Conservation (phyloP, 2,888 invertebrate genomes). For the Empis livida region DNA sequence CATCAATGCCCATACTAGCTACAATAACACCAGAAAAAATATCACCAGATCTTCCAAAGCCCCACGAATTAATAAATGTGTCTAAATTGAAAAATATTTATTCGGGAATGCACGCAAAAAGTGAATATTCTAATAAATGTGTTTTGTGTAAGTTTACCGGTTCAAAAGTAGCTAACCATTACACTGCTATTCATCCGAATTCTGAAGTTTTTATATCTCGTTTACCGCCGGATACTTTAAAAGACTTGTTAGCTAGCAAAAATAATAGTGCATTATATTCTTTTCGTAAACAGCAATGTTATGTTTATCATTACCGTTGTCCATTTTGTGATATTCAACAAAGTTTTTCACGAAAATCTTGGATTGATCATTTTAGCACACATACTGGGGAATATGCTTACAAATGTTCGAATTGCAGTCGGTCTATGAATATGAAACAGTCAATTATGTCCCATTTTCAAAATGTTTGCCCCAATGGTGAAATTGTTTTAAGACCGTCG, state of each 20-base stretch:
- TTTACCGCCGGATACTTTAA: conserved; percentile 19
- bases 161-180: conserved; percentile 27
- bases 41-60: neutral
- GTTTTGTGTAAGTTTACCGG: conserved; percentile 19
- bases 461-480: conserved; percentile 6
- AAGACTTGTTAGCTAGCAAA: conserved; percentile 16
- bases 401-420: conserved; percentile 46
- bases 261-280: conserved; percentile 12
- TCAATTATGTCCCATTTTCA: conserved; percentile 13
- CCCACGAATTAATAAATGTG: too few species aligned
- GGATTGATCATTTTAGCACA: conserved; percentile 53
- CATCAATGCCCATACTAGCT: too few species aligned
- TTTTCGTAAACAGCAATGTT: conserved; percentile 43
- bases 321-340: conserved; percentile 24
- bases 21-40: neutral
- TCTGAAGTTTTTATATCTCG: conserved; percentile 25
- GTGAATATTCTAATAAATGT: conserved; percentile 18
- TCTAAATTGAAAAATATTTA: conserved; percentile 15
- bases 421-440: conserved; percentile 5
- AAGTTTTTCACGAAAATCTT: conserved; percentile 13
- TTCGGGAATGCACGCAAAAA: conserved; percentile 24
- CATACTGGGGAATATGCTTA: conserved; percentile 71
- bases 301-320: conserved; percentile 38
- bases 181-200: conserved; percentile 20
- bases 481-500: conserved; percentile 4